Conservation (phyloP, 2,113 vertebrate genomes). For the Notechis scutatus region DNA sequence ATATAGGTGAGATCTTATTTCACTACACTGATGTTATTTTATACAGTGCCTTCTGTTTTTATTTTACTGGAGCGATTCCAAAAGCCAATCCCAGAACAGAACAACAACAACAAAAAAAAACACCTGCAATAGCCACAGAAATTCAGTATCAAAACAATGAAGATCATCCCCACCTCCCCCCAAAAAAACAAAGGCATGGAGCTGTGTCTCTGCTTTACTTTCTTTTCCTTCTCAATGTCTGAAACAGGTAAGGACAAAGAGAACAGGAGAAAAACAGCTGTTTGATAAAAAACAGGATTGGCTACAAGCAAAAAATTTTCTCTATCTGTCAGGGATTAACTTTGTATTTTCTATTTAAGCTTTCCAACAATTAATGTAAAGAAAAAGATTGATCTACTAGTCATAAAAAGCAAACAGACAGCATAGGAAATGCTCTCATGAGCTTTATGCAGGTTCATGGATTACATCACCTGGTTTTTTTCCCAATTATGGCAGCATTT, state of each 20-base stretch:
- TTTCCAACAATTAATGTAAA: slow-evolving; percentile 18
- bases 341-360: not conserved
- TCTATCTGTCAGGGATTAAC: not conserved
- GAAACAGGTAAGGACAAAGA: not conserved
- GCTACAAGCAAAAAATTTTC: not conserved
- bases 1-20: not conserved
- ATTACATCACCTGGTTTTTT: not conserved
- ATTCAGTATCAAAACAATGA: not conserved
- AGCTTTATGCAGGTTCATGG: not conserved
- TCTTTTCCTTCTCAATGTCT: not conserved
- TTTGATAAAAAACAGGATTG: not conserved
- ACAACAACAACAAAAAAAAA: not conserved
- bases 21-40: not conserved
- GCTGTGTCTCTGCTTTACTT: not conserved
- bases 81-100: not conserved
- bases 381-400: not conserved
- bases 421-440: not conserved
- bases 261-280: not conserved
- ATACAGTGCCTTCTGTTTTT: not conserved
- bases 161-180: not conserved
- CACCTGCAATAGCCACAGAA: not conserved
- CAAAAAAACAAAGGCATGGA: not conserved
- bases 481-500: slow-evolving; percentile 10
- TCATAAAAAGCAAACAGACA: not conserved
- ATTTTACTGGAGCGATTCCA: not conserved